Evolutionary conservation across 1,140 invertebrate species (phyloP).

Genomic region (Schlechtendalia chinensis): DNA sequence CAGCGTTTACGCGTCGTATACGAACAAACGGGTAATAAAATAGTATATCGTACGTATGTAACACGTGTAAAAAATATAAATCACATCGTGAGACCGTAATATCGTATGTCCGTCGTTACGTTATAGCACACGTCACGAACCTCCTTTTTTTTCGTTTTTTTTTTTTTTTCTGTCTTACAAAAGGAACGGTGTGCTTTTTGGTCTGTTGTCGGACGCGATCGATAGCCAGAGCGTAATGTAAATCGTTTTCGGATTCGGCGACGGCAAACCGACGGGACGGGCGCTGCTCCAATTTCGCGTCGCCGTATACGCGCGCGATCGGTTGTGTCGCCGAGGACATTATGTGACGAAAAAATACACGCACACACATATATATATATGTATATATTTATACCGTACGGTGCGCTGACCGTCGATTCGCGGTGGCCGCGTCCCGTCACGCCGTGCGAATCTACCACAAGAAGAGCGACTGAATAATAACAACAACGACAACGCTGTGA

Average conservation of each 20-base stretch:
- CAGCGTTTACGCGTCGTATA: too few relatives aligned
- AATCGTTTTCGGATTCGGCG: slow-evolving; percentile 8
- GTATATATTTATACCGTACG: too few relatives aligned
- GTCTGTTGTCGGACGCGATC: too few relatives aligned
- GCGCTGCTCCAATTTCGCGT: not conserved
- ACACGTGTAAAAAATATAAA: not conserved
- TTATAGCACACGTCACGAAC: too few relatives aligned
- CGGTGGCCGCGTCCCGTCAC: slow-evolving; percentile 14
- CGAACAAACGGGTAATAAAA: too few relatives aligned
- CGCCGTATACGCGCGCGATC: not conserved
- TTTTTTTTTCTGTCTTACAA: too few relatives aligned
- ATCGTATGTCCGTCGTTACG: too few relatives aligned
- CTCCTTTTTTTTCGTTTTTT: too few relatives aligned
- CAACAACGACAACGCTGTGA: not conserved
- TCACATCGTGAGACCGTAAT: not conserved
- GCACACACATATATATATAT: not conserved
- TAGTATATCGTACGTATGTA: too few relatives aligned
- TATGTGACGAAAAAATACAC: not conserved
- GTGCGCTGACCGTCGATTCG: not conserved
- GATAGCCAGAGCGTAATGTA: too few relatives aligned
- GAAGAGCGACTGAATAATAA: not conserved
- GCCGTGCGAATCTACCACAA: slow-evolving; percentile 11
- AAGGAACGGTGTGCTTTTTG: too few relatives aligned
- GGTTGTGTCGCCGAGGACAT: too few relatives aligned
- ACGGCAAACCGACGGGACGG: not conserved